Evolutionary conservation across 1,140 invertebrate species (phyloP).

Genomic region (Drosophila littoralis): DNA sequence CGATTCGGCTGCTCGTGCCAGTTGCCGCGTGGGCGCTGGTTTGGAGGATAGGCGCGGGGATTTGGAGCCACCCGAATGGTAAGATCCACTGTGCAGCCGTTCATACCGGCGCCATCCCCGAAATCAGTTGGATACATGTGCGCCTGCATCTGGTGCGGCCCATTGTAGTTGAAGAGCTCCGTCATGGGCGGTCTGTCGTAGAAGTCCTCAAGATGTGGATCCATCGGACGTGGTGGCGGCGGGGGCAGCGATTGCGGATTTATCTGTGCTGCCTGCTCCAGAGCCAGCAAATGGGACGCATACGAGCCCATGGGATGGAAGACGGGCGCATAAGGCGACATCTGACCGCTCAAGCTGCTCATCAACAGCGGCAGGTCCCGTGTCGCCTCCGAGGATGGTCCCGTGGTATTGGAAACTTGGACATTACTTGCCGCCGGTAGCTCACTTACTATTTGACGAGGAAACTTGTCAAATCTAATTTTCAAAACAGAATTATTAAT

Average conservation of each 20-base stretch:
- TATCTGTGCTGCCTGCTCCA: slow-evolving; percentile 26
- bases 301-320: slow-evolving; percentile 55
- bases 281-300: slow-evolving; percentile 36
- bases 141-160: background rate
- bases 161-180: background rate
- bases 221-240: background rate
- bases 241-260: slow-evolving; percentile 5
- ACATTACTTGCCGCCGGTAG: background rate
- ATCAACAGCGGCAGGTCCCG: background rate
- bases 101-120: background rate
- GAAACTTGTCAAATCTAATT: background rate
- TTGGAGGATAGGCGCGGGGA: background rate
- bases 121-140: background rate
- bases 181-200: background rate
- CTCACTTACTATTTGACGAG: background rate
- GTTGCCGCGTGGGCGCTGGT: background rate
- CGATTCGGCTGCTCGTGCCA: background rate
- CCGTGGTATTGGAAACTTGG: background rate
- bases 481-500: too few species aligned
- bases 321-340: slow-evolving; percentile 50
- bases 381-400: background rate
- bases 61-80: background rate
- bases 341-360: slow-evolving; percentile 1
- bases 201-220: background rate
- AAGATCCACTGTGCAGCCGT: background rate